A percentile compares a stretch with the other conserved stretches of the same genome.
Conservation (phyloP, 2,797 vertebrate species). For the Labeo calbasu region DNA sequence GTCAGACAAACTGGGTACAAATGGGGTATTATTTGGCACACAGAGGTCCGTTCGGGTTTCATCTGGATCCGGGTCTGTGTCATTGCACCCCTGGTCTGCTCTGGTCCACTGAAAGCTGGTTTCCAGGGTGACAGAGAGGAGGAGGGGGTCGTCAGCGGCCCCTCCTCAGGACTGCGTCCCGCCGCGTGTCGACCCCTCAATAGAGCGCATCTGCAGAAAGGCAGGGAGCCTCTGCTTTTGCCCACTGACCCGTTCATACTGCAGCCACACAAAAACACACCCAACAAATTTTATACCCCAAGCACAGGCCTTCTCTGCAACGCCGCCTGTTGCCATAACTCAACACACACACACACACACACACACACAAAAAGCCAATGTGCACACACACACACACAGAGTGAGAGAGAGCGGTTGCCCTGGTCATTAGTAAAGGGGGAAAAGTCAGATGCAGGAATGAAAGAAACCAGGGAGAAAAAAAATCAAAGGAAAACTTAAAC, state of each 20-base stretch:
- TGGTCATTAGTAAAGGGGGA: constrained; percentile 85
- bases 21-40: constrained; percentile 90
- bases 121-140: constrained; percentile 78
- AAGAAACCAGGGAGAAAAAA: constrained; percentile 79
- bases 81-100: constrained; percentile 83
- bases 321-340: constrained; percentile 89
- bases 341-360: constrained; percentile 49
- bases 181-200: constrained; percentile 98
- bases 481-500: constrained; percentile 78
- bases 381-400: constrained; percentile 29
- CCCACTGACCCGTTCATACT: constrained; percentile 96
- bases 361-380: not conserved
- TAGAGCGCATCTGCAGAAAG: constrained; percentile 98
- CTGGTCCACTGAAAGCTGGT: constrained; percentile 89
- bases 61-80: constrained; percentile 86
- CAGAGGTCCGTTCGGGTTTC: constrained; percentile 88
- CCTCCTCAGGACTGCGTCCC: constrained; percentile 91
- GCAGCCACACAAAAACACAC: constrained; percentile 78
- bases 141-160: constrained; percentile 84
- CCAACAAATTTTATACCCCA: constrained; percentile 91
- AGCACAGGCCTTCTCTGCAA: constrained; percentile 65
- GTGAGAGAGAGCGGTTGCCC: constrained; percentile 79
- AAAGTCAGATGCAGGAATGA: constrained; percentile 89
- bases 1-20: constrained; percentile 91
- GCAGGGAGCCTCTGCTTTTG: constrained; percentile 91